Evolutionary conservation across 2,888 invertebrate species (phyloP), one percentile per base, ranked within the genome.

Genomic region (Argynnis bischoffii): DNA sequence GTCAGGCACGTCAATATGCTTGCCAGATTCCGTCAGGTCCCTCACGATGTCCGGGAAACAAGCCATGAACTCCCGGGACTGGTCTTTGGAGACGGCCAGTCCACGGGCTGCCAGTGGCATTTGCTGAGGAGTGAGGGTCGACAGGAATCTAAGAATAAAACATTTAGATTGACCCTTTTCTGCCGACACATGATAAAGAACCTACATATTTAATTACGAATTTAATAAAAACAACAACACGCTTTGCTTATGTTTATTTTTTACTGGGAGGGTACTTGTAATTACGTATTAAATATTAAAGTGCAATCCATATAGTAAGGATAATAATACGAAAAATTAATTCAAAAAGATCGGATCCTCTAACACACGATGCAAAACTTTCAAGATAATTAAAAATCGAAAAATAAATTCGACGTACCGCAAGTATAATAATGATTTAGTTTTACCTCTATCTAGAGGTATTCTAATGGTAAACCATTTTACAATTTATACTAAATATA

Each of bases 41-140:
- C 97, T 93, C 70, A 98, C 96, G 78, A 98, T 92, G 88, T 97
- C 97, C 80, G 97, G 97, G 93, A 97, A 98, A 74, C 97, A 92
- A 63, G 96, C 96, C 96, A 97, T 96, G 90, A 98, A 96, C 85
- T 97, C 97, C 79, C 97, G 93, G 84, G 95, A 95, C 89, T 97
- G 97, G 88, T 97, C 97, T 90, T 96, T 97, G 71, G 95, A 95
- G 61, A 95, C 94, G 60, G 95, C 94, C 77, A 95, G 93, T 80
- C 93, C 93, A 73, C 94, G 94, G 73, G 95, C 93, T 71, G 94
- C 94, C 84, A 93, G 86, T 73, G 94, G 94, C 83, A 94, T 89
- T 81, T 93, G 92, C 82, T 94, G 94, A 72, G 94, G 92, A 78
- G 94, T 94, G 82, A 95, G 90, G 75, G 95, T 94, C 60, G 95